Conservation (phyloP, 2,113 vertebrate genomes). For the Polyodon spathula region DNA sequence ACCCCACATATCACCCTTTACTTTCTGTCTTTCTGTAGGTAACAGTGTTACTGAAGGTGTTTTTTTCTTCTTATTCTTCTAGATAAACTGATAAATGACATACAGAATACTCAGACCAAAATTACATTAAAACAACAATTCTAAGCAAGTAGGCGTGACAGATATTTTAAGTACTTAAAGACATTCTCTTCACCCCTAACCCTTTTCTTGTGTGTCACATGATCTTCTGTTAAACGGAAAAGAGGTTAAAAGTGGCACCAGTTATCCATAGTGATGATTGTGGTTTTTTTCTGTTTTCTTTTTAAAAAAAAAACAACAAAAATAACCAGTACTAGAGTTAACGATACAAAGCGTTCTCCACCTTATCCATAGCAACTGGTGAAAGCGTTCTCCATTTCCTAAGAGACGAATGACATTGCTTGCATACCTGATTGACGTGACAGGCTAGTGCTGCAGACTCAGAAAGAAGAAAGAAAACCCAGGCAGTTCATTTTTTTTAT, state of each 20-base stretch:
- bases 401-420: slow-evolving; percentile 33
- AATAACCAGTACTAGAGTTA: slow-evolving; percentile 56
- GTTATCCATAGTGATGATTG: slow-evolving; percentile 57
- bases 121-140: slow-evolving; percentile 47
- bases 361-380: slow-evolving; percentile 27
- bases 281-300: neutral
- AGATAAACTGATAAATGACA: slow-evolving; percentile 85
- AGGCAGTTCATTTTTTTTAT: too few species aligned
- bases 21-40: slow-evolving; percentile 61
- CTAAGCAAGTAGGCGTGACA: slow-evolving; percentile 70
- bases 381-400: slow-evolving; percentile 31
- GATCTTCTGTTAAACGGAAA: slow-evolving; percentile 42
- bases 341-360: slow-evolving; percentile 47
- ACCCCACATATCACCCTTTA: slow-evolving; percentile 63
- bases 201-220: slow-evolving; percentile 36
- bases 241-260: slow-evolving; percentile 60
- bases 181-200: slow-evolving; percentile 59
- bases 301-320: slow-evolving; percentile 17
- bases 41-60: slow-evolving; percentile 72
- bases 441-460: neutral
- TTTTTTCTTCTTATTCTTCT: slow-evolving; percentile 44
- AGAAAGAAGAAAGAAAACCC: neutral
- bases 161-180: slow-evolving; percentile 76
- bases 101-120: slow-evolving; percentile 74
- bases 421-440: slow-evolving; percentile 17